Conservation (phyloP, 1,140 invertebrate genomes). For the Lordiphosa collinella region DNA sequence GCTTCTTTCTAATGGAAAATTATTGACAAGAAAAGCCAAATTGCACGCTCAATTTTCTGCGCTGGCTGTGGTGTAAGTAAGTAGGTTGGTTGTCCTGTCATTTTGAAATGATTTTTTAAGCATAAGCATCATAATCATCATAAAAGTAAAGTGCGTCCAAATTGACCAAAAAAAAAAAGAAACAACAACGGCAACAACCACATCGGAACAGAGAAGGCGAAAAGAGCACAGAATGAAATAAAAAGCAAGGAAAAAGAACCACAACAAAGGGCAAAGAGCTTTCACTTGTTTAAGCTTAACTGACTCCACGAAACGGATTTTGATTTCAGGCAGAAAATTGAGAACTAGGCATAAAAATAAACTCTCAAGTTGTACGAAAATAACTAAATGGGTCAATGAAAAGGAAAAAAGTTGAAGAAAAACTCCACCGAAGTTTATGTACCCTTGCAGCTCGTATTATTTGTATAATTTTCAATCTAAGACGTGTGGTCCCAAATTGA, state of each 20-base stretch:
- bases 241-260: background rate
- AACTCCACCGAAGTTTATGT: no score
- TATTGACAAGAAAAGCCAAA: conserved; percentile 70
- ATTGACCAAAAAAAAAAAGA: conserved; percentile 19
- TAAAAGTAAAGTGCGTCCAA: conserved; percentile 52
- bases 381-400: no score
- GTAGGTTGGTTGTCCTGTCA: conserved; percentile 34
- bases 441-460: no score
- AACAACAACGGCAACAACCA: no score
- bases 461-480: no score
- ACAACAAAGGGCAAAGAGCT: background rate
- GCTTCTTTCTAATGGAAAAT: conserved; percentile 61
- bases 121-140: conserved; percentile 36
- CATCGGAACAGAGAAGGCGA: background rate
- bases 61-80: conserved; percentile 1
- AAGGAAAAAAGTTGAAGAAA: background rate
- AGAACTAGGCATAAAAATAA: conserved; percentile 1
- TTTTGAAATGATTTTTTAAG: conserved; percentile 43
- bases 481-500: no score
- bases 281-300: no score
- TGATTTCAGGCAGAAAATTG: conserved; percentile 26
- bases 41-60: conserved; percentile 65
- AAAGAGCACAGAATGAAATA: background rate
- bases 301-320: background rate
- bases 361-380: no score